Evolutionary conservation across 2,888 invertebrate genomes (phyloP), one percentile per base, ranked within the genome.

Genomic region (Cryptus armator): DNA sequence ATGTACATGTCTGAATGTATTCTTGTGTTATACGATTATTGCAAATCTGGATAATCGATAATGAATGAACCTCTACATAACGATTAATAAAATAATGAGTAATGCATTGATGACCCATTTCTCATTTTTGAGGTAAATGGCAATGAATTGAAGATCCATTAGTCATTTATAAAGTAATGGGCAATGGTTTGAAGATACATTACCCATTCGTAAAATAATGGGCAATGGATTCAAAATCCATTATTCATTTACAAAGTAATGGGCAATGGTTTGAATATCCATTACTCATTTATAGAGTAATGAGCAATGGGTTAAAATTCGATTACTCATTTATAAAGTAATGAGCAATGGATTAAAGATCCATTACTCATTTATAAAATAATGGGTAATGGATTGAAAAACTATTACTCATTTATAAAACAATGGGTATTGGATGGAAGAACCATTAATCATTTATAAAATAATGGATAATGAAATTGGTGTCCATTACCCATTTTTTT

Each of bases 351-450:
- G 24, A 74, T 62, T n/a, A 6, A 12, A 14, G 44, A 14, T n/a
- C 71, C 56, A 56, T 71, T 71, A 71, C 56, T 37, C n/a, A 71
- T 56, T 71, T n/a, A 19, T 9, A 56, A 71, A 71, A n/a, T 70
- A 71, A 71, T 56, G 51, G 12, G 56, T 71, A 71, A 53, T 71
- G 71, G 9, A 51, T 32, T 24, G 5, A 32, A 37, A 37, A 32
- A 53, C 56, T 16, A 71, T 71, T 56, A 71, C 19, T 3, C 32
- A 43, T 71, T 71, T 37, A 32, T 9, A 6, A 64, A 64, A 64
- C 14, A 37, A 64, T 64, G 64, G 14, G 37, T 64, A 56, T 19
- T 46, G 46, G 46, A 14, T 46, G 2, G 32, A 32, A 32, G 32
- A 32, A 32, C 46, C 46, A 46, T 46, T 46, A 14, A 3, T 46